phyloP scores from a whole-genome alignment of 2,888 invertebrate species.

The Ormyrus rosae region DNA sequence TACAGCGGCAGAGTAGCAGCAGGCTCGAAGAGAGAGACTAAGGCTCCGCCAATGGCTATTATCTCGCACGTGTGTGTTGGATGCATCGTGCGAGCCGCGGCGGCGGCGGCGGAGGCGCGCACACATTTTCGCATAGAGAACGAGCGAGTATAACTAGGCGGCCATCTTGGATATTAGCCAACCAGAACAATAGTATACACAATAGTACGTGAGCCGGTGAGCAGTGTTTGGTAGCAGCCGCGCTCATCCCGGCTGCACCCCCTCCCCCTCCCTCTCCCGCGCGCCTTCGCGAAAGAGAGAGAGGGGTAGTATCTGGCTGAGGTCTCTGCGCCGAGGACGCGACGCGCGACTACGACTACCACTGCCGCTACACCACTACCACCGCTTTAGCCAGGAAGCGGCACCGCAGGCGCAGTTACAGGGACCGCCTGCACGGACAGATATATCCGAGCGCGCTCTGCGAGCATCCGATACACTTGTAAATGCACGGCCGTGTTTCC shows the following conservation, averaged over 20 bases:
- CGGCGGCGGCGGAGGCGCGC: constrained; percentile 1
- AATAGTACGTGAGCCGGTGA: constrained; percentile 72
- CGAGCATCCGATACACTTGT: constrained; percentile 53
- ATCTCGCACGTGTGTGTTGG: constrained; percentile 64
- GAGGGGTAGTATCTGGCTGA: background rate
- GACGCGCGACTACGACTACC: background rate
- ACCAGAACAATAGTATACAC: constrained; percentile 75
- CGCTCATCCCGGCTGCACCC: constrained; percentile 7
- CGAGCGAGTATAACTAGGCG: constrained; percentile 69
- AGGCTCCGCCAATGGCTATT: constrained; percentile 71
- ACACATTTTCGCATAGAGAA: constrained; percentile 51
- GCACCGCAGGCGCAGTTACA: background rate
- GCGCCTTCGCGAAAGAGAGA: background rate
- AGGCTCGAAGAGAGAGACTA: constrained; percentile 60
- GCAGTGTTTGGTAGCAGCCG: constrained; percentile 64
- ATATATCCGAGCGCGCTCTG: constrained; percentile 26
- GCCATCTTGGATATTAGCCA: constrained; percentile 76
- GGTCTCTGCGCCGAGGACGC: background rate
- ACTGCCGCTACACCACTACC: background rate
- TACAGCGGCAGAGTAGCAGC: constrained; percentile 15
- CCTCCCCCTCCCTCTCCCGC: background rate
- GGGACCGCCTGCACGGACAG: constrained; percentile 14
- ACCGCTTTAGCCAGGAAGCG: background rate
- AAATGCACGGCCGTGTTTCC: constrained; percentile 40
- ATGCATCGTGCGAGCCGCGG: constrained; percentile 60